Percentiles rank a stretch among this genome's conserved stretches.
phyloP scores from a whole-genome alignment of 2,888 invertebrate species.

The Omphaloscelis lunosa region DNA sequence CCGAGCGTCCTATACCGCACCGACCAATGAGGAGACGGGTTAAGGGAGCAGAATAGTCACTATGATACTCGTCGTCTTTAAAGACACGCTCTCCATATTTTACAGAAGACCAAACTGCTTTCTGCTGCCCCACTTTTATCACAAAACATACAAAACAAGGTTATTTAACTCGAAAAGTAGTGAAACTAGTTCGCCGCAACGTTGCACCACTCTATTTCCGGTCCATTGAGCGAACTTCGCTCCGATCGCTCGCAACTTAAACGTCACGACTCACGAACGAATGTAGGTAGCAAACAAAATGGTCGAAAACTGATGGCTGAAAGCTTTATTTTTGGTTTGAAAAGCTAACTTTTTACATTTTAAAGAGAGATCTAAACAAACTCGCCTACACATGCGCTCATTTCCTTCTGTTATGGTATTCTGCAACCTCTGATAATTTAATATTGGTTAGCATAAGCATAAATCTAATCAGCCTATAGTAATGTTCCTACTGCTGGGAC shows the following conservation, averaged over 20 bases:
- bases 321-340: not conserved
- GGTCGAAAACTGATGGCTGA: not conserved
- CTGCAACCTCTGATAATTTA: not conserved
- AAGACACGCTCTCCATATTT: not conserved
- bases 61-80: not conserved
- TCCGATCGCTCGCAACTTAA: conserved; percentile 46
- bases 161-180: conserved; percentile 33
- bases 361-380: not conserved
- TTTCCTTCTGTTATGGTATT: not conserved
- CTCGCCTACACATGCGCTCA: not conserved
- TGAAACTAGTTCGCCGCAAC: conserved; percentile 26
- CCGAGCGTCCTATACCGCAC: no score
- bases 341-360: not conserved
- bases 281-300: conserved; percentile 29
- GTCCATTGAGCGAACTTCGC: conserved; percentile 50
- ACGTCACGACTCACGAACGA: conserved; percentile 33
- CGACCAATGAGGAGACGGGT: no score
- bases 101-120: not conserved
- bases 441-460: not conserved
- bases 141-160: conserved; percentile 18
- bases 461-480: no score
- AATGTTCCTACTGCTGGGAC: no score
- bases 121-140: not conserved
- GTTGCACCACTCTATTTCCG: conserved; percentile 58
- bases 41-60: not conserved